Conservation (phyloP, 2,797 vertebrate genomes). For the Pyrrhura leucotis region DNA sequence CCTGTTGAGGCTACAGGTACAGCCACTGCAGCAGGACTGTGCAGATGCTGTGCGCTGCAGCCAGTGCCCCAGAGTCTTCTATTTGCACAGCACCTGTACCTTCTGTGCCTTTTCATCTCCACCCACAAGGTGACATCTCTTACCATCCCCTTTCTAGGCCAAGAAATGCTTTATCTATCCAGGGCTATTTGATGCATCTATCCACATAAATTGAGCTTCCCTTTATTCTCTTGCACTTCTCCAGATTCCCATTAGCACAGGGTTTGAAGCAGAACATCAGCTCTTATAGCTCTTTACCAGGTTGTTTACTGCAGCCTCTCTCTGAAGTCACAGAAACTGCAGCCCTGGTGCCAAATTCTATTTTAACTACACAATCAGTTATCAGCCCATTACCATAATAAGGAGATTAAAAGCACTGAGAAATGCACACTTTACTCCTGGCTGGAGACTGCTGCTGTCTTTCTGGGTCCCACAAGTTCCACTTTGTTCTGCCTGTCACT, state of each 20-base stretch:
- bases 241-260: conserved; percentile 25
- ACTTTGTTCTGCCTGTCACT: background rate
- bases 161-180: conserved; percentile 19
- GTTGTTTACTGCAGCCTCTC: conserved; percentile 54
- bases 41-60: background rate
- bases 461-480: background rate
- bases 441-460: background rate
- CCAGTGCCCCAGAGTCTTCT: background rate
- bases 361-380: conserved; percentile 65
- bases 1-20: accelerated
- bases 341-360: conserved; percentile 49
- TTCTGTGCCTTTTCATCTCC: background rate
- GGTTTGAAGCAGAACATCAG: conserved; percentile 42
- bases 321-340: conserved; percentile 51
- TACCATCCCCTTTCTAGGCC: background rate
- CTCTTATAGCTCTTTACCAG: conserved; percentile 35
- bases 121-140: background rate
- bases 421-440: background rate
- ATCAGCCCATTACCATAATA: conserved; percentile 62
- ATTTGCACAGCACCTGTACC: background rate
- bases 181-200: background rate
- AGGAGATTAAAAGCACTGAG: conserved; percentile 45
- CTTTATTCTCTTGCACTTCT: conserved; percentile 15
- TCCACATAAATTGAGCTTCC: background rate
- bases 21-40: background rate